Evolutionary conservation across 1,140 invertebrate species (phyloP).

Genomic region (Linepithema humile): DNA sequence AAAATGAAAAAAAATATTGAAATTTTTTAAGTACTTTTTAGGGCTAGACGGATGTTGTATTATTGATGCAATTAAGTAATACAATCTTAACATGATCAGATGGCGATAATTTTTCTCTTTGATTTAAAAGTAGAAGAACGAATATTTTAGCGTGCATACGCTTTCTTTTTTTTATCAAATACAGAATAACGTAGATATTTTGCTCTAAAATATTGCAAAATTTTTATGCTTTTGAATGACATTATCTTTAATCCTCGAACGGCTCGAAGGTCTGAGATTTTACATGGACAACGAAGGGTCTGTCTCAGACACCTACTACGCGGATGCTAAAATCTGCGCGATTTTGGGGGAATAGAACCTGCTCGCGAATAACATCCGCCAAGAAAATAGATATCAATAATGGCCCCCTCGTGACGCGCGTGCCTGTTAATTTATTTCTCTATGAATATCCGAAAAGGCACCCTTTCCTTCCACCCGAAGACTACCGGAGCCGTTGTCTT

Average conservation of each 20-base stretch:
- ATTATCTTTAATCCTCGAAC: conserved; percentile 9
- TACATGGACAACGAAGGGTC: no score
- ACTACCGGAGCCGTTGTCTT: conserved; percentile 75
- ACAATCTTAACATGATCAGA: neutral
- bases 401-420: conserved; percentile 68
- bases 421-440: conserved; percentile 81
- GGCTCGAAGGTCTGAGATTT: no score
- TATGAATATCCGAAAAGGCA: conserved; percentile 80
- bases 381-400: conserved; percentile 58
- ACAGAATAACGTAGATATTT: neutral
- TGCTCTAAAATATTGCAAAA: neutral
- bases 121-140: neutral
- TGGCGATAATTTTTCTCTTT: neutral
- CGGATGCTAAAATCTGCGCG: conserved; percentile 17
- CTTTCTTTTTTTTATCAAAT: neutral
- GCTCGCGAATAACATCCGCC: conserved; percentile 41
- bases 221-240: neutral
- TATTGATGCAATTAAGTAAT: neutral
- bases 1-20: neutral
- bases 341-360: conserved; percentile 21
- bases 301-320: no score
- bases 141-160: neutral
- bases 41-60: neutral
- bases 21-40: neutral
- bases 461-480: conserved; percentile 70